Evolutionary conservation across 2,797 vertebrate genomes (phyloP).

Genomic region (Centropyge bicolor): DNA sequence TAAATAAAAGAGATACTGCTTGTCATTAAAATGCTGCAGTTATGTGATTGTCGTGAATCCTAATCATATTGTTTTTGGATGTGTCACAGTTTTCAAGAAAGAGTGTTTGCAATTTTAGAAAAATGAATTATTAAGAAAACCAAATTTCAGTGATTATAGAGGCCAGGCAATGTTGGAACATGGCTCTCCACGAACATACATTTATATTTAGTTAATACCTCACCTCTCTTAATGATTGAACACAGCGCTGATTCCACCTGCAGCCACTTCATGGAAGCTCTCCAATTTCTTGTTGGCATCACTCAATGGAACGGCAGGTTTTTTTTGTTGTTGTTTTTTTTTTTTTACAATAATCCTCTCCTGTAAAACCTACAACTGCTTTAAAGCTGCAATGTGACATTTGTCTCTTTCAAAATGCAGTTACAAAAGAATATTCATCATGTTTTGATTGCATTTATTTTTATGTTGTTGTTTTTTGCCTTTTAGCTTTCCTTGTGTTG

Average conservation of each 20-base stretch:
- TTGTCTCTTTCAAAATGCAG: neutral
- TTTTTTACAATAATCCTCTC: neutral
- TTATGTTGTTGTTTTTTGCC: no score
- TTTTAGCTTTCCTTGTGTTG: neutral
- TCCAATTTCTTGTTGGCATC: neutral
- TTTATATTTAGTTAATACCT: neutral
- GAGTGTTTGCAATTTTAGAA: neutral
- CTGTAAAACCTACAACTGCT: neutral
- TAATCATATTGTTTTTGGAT: no score
- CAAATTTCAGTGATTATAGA: neutral
- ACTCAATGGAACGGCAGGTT: no score
- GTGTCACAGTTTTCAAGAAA: neutral
- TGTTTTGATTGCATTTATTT: neutral
- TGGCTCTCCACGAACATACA: neutral
- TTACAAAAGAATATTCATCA: neutral
- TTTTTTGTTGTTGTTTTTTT: no score
- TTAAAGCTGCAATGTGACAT: neutral
- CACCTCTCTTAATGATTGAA: neutral
- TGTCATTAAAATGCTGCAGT: neutral
- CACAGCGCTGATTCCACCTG: neutral
- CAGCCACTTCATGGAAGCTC: neutral
- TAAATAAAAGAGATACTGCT: neutral
- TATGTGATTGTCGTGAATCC: neutral
- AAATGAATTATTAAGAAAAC: neutral
- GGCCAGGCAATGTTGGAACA: neutral